These are phyloP conservation scores for Cynodonichthys magdalenae DNA, from an alignment of 2,797 vertebrate genomes.

Conservation along the genomic window DNA sequence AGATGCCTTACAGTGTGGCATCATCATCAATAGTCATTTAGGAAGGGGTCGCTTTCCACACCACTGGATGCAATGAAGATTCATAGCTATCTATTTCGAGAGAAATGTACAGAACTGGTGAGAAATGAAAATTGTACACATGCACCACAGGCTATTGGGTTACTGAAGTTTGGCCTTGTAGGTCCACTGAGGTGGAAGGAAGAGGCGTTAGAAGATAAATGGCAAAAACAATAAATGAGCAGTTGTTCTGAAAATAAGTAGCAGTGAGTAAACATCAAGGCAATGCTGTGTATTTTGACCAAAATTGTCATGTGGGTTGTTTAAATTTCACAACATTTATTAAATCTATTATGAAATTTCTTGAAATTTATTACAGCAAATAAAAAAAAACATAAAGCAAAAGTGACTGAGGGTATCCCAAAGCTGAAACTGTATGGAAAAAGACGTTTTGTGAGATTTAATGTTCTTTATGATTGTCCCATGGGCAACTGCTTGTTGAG, in stretches of 20 bases:
- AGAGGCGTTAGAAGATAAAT: constrained; percentile 67
- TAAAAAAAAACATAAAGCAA: not conserved
- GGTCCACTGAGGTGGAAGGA: constrained; percentile 52
- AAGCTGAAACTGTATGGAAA: not conserved
- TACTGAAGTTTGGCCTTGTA: constrained; percentile 73
- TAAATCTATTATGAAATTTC: not conserved
- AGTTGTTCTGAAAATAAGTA: constrained; percentile 45
- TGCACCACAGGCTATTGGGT: constrained; percentile 56
- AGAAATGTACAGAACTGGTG: constrained; percentile 43
- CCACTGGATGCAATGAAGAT: constrained; percentile 82
- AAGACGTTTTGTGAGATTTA: not conserved
- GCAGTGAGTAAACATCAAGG: constrained; percentile 40
- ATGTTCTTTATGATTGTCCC: not conserved
- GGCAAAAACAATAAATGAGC: constrained; percentile 61
- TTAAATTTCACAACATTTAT: not conserved
- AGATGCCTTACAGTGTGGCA: constrained; percentile 73
- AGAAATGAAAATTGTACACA: constrained; percentile 69
- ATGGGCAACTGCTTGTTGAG: not conserved
- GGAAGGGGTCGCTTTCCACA: constrained; percentile 73
- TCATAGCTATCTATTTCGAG: constrained; percentile 81
- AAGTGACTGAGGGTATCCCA: not conserved
- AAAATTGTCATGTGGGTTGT: not conserved
- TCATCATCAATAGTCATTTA: constrained; percentile 87
- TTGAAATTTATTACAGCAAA: not conserved
- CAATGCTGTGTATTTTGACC: constrained; percentile 22